These are phyloP conservation scores for Ptychochromis oligacanthus DNA, from an alignment of 2,113 vertebrate genomes.

Conservation along the genomic window DNA sequence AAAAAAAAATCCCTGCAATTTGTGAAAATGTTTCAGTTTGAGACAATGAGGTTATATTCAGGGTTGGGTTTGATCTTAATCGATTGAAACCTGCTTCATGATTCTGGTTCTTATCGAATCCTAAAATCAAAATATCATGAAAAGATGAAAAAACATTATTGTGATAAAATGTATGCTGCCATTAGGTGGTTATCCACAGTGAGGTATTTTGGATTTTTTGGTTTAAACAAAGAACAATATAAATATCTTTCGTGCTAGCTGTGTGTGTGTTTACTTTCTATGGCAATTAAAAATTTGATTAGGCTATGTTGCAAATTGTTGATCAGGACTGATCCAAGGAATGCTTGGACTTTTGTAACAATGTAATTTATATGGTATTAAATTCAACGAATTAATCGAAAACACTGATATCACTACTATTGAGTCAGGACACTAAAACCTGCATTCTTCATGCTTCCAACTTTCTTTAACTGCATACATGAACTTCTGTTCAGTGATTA, in stretches of 20 bases:
- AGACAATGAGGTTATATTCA: conserved; percentile 34
- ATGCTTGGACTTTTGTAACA: conserved; percentile 25
- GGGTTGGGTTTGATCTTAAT: conserved; percentile 37
- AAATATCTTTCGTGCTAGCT: neutral
- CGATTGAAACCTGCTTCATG: conserved; percentile 31
- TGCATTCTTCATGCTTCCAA: neutral
- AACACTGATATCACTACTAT: neutral
- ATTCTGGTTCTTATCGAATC: conserved; percentile 45
- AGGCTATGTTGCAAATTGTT: neutral
- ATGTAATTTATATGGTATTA: conserved; percentile 27
- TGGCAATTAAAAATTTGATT: conserved; percentile 5
- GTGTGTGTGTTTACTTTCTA: neutral
- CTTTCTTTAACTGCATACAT: neutral
- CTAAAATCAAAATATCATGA: conserved; percentile 11
- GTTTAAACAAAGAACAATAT: conserved; percentile 3
- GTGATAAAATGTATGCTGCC: conserved; percentile 13
- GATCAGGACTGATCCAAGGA: neutral
- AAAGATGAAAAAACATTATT: conserved; percentile 10
- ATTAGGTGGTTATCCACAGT: neutral
- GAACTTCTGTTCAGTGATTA: neutral
- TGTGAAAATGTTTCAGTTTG: conserved; percentile 47
- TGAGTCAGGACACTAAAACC: conserved; percentile 1
- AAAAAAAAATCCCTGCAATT: conserved; percentile 67
- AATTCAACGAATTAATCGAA: neutral
- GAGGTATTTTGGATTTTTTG: conserved; percentile 25